Evolutionary conservation across 2,888 invertebrate species (phyloP), one percentile per base, ranked within the genome.

Genomic region (Mythimna pallens): DNA sequence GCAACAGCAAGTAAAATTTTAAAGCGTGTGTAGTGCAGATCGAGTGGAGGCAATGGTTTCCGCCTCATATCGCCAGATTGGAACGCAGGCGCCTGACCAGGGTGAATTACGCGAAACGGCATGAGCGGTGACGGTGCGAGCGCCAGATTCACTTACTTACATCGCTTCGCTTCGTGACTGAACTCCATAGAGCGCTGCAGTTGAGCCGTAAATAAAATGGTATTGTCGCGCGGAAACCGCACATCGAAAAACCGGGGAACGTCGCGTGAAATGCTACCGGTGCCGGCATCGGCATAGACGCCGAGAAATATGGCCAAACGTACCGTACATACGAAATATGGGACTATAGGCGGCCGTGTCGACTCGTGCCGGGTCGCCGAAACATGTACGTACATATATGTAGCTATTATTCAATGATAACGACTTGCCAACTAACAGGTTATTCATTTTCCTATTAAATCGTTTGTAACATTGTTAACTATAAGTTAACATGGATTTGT

Each of bases 261-360:
- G 91, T 94, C 93, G 94, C 94, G 94, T 95, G 94, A 94, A 95
- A 93, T 91, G 93, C 91, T 93, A 92, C 93, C 93, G 93, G 92
- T 91, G 87, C 88, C 86, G 88, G 89, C 87, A 90, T 91, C 80
- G 91, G 90, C 88, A 90, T 91, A 93, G 91, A 92, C 92, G 91
- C 89, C 88, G 88, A 92, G 92, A 95, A 94, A 94, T 95, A 94
- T 93, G 91, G 92, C 87, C 88, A 80, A 91, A 90, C 90, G 91
- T 88, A 90, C 90, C 87, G 89, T 92, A 93, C 91, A 92, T 92
- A 91, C 92, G 86, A 92, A 92, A 93, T 94, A 93, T 92, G 88
- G 86, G 75, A 85, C 88, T 88, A 87, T 89, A 89, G 89, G 86
- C 84, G 83, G 82, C 88, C 88, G 93, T 94, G 92, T 91, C 93